Evolutionary conservation across 2,888 invertebrate genomes (phyloP).

Genomic region (Rhagonycha fulva): DNA sequence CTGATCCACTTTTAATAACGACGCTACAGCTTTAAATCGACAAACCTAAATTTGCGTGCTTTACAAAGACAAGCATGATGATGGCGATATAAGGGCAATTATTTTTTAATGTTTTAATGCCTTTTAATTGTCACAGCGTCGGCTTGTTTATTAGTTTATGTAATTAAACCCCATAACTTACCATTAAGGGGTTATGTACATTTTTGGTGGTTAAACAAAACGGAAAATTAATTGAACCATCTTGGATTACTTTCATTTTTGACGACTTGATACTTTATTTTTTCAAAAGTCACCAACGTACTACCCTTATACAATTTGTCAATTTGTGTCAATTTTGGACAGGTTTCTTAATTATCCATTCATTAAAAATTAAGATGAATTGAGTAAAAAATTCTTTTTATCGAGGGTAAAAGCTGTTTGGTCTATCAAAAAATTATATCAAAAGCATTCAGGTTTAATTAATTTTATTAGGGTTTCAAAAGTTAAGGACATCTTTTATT

Average conservation of each 20-base stretch:
- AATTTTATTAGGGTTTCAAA: not conserved
- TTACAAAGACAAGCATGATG: not conserved
- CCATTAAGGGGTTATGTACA: not conserved
- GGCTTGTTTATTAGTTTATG: not conserved
- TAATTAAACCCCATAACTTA: not conserved
- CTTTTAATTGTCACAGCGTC: not conserved
- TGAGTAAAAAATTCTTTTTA: not conserved
- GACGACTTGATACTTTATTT: not conserved
- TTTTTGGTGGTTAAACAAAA: not conserved
- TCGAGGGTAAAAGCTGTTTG: not conserved
- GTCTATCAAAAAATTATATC: not conserved
- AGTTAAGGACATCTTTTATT: not conserved
- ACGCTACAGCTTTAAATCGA: not conserved
- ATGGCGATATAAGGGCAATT: not conserved
- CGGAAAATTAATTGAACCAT: not conserved
- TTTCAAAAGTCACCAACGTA: not conserved
- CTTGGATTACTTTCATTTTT: not conserved
- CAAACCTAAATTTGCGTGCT: not conserved
- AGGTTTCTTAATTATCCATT: not conserved
- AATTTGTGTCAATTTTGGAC: not conserved
- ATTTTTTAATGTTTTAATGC: not conserved
- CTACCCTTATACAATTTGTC: not conserved
- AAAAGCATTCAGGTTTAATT: not conserved
- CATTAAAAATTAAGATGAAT: not conserved
- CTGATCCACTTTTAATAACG: constrained; percentile 3